These are phyloP conservation scores for Zoanthus gigantus DNA, from an alignment of 92 coral and sea anemone genomes.

Conservation along the genomic window DNA sequence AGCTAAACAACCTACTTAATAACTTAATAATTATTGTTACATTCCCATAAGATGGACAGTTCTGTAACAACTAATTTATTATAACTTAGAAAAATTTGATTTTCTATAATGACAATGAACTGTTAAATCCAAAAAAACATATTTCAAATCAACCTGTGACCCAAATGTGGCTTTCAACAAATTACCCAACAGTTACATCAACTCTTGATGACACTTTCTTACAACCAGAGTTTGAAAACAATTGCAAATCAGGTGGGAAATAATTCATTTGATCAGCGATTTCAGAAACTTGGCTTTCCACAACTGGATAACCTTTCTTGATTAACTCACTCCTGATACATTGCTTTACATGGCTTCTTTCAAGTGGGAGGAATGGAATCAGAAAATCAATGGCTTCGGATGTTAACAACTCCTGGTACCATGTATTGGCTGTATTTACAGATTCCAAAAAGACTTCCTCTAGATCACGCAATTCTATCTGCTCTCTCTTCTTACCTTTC, in stretches of 20 bases:
- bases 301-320: conserved; percentile 61
- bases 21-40: no score
- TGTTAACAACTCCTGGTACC: conserved; percentile 76
- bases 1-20: no score
- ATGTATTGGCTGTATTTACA: conserved; percentile 48
- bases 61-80: no score
- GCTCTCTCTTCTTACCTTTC: conserved; percentile 71
- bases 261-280: conserved; percentile 81
- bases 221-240: conserved; percentile 88
- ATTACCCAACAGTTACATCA: conserved; percentile 77
- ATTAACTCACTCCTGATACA: conserved; percentile 70
- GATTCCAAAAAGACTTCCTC: conserved; percentile 61
- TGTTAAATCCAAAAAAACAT: no score
- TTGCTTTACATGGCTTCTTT: conserved; percentile 78
- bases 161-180: neutral
- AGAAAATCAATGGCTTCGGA: conserved; percentile 80
- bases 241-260: conserved; percentile 67
- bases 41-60: no score
- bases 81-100: no score
- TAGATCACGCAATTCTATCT: conserved; percentile 67
- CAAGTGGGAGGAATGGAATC: conserved; percentile 87
- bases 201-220: conserved; percentile 90
- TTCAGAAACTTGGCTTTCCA: conserved; percentile 60
- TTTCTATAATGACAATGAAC: no score
- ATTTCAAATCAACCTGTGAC: no score